phyloP scores from a whole-genome alignment of 2,888 invertebrate genomes.

The Lysandra coridon region DNA sequence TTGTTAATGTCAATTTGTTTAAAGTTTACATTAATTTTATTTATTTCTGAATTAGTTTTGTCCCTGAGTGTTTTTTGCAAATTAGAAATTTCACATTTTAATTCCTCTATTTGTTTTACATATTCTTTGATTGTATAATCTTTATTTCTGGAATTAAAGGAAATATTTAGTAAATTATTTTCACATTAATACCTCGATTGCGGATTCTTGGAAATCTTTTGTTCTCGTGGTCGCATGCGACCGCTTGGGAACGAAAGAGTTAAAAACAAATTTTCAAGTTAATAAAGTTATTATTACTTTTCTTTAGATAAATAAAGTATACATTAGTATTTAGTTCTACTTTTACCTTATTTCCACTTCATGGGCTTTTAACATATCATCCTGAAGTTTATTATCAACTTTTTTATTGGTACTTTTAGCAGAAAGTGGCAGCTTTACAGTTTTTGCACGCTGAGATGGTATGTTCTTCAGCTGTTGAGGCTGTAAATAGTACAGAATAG shows the following conservation, averaged over 20 bases:
- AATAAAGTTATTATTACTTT: no score
- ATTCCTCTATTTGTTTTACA: slow-evolving; percentile 69
- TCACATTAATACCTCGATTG: not conserved
- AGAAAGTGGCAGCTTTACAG: slow-evolving; percentile 51
- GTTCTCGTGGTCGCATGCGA: no score
- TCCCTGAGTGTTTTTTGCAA: slow-evolving; percentile 47
- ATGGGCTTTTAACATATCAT: slow-evolving; percentile 66
- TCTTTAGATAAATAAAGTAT: not conserved
- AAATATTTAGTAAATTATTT: not conserved
- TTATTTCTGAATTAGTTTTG: slow-evolving; percentile 47
- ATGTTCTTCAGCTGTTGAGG: slow-evolving; percentile 58
- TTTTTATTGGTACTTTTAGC: slow-evolving; percentile 45
- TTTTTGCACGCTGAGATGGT: slow-evolving; percentile 48
- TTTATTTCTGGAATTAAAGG: slow-evolving; percentile 61
- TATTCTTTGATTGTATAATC: slow-evolving; percentile 69
- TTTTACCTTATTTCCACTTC: slow-evolving; percentile 72
- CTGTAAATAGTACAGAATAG: slow-evolving; percentile 40
- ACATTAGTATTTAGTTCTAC: not conserved
- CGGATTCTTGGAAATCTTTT: no score
- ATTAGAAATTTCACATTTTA: slow-evolving; percentile 60
- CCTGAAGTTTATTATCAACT: slow-evolving; percentile 47
- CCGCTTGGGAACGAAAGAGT: no score
- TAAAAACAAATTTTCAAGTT: slow-evolving; percentile 2
- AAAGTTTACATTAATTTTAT: slow-evolving; percentile 48
- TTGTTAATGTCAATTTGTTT: slow-evolving; percentile 44